These are phyloP conservation scores for Nemotelus nigrinus DNA, from an alignment of 2,888 invertebrate genomes.

Conservation along the genomic window DNA sequence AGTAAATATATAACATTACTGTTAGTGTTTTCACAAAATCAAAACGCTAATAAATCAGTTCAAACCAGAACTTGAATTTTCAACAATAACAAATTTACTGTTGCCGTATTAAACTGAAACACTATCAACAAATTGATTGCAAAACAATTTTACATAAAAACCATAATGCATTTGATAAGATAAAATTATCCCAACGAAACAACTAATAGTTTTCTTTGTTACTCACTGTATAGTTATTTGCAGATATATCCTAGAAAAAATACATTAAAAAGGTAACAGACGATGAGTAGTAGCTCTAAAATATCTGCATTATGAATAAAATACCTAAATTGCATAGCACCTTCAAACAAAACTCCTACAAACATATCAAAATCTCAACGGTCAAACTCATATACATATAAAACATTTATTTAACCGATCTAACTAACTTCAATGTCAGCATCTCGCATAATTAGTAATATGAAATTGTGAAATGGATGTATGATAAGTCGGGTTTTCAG, in stretches of 20 bases:
- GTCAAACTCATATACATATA: too few species aligned
- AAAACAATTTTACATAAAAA: not conserved
- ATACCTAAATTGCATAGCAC: not conserved
- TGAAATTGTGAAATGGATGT: too few species aligned
- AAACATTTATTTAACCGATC: too few species aligned
- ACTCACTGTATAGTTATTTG: constrained; percentile 53
- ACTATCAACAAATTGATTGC: too few species aligned
- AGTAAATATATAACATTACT: too few species aligned
- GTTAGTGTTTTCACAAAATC: too few species aligned
- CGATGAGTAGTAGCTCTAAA: not conserved
- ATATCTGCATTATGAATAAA: not conserved
- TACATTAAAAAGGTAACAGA: constrained; percentile 26
- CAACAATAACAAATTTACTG: too few species aligned
- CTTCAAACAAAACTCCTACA: not conserved
- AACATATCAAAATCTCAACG: not conserved
- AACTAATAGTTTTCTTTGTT: constrained; percentile 8
- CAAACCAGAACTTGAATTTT: too few species aligned
- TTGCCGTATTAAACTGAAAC: too few species aligned
- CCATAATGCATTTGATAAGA: not conserved
- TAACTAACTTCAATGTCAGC: too few species aligned
- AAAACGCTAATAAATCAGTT: too few species aligned
- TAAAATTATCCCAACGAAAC: not conserved
- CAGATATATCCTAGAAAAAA: constrained; percentile 52
- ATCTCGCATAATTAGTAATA: too few species aligned
- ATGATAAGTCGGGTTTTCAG: not conserved